These are phyloP conservation scores for Cossypha niveicapilla DNA, from an alignment of 2,797 vertebrate species.

Conservation along the genomic window DNA sequence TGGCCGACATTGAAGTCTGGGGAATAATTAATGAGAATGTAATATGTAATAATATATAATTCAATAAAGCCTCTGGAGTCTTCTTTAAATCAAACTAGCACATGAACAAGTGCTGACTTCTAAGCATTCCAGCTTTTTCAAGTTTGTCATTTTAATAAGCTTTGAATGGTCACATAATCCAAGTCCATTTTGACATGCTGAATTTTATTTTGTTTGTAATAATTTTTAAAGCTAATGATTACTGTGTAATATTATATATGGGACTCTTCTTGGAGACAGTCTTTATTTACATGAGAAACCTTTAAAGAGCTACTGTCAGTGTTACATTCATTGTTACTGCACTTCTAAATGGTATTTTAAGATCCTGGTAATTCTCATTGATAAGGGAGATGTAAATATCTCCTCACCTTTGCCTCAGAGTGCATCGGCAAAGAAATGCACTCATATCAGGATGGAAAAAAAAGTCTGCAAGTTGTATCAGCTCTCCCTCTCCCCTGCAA, in stretches of 20 bases:
- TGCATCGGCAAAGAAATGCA: background rate
- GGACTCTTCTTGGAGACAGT: background rate
- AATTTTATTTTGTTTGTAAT: constrained; percentile 9
- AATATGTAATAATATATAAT: background rate
- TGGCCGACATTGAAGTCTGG: background rate
- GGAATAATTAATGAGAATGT: background rate
- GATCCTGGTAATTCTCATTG: background rate
- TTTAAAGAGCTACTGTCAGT: background rate
- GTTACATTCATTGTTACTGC: background rate
- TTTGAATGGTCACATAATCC: background rate
- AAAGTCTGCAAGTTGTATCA: background rate
- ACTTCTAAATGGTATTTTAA: constrained; percentile 10
- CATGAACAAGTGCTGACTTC: background rate
- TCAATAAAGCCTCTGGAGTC: background rate
- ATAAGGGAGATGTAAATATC: background rate
- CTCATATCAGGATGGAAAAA: background rate
- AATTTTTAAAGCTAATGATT: constrained; percentile 4
- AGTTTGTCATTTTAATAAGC: background rate
- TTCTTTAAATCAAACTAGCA: constrained; percentile 18
- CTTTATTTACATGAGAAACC: background rate
- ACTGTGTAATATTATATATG: background rate
- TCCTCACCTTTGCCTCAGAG: background rate
- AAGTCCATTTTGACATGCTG: background rate
- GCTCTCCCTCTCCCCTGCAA: background rate
- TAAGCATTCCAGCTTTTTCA: constrained; percentile 1